Percentiles rank a stretch among this genome's conserved stretches.
phyloP scores from a whole-genome alignment of 2,113 vertebrate species.

The Fregetta grallaria region DNA sequence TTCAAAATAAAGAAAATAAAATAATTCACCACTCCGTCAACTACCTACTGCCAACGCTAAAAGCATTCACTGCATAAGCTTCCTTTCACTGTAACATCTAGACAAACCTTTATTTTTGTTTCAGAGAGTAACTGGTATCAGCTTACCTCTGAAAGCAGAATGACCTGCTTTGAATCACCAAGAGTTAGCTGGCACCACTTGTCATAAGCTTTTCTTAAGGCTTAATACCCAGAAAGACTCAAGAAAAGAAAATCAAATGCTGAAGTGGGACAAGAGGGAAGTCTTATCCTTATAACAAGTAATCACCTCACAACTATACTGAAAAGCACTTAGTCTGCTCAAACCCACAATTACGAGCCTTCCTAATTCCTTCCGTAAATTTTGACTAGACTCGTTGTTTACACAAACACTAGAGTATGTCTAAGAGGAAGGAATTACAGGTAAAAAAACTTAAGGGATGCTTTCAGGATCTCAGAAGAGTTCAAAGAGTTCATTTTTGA shows the following conservation, averaged over 20 bases:
- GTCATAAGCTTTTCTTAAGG: neutral
- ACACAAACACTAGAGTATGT: neutral
- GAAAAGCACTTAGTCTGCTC: neutral
- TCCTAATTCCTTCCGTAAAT: neutral
- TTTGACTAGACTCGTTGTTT: neutral
- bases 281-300: neutral
- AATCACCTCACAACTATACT: neutral
- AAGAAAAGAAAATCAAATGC: neutral
- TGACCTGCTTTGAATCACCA: neutral
- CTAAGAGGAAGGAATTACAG: neutral
- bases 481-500: neutral
- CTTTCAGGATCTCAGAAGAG: neutral
- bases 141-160: neutral
- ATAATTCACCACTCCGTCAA: neutral
- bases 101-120: neutral
- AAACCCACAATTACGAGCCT: neutral
- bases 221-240: neutral
- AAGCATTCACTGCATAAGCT: neutral
- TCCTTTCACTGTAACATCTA: neutral
- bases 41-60: neutral
- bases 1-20: neutral
- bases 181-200: neutral
- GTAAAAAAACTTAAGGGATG: neutral
- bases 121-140: neutral
- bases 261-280: neutral